These are phyloP conservation scores for Andrena flavipes DNA, from an alignment of 2,888 invertebrate species.

Conservation along the genomic window DNA sequence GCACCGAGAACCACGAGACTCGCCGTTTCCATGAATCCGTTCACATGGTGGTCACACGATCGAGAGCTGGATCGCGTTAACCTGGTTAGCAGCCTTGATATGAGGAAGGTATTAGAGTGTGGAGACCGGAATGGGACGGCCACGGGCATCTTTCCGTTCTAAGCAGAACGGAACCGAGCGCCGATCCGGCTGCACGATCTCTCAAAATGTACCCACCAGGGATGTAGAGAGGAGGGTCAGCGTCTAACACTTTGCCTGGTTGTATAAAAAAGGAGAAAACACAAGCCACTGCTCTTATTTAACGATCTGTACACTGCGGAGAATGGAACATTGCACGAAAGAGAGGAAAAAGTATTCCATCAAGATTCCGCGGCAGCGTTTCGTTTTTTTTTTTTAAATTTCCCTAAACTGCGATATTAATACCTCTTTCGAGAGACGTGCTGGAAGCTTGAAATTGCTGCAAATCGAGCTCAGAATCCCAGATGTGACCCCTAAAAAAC, in stretches of 20 bases:
- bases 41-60: conserved; percentile 81
- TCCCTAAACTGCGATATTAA: too few relatives aligned
- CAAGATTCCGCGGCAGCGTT: too few relatives aligned
- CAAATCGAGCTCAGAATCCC: too few relatives aligned
- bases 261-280: too few relatives aligned
- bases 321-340: too few relatives aligned
- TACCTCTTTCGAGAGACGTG: too few relatives aligned
- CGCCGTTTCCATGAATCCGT: conserved; percentile 59
- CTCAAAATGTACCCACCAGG: conserved; percentile 86
- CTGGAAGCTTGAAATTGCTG: too few relatives aligned
- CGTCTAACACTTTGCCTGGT: neutral
- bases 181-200: conserved; percentile 73
- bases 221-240: neutral
- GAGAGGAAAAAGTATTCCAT: too few relatives aligned
- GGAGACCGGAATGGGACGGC: conserved; percentile 80
- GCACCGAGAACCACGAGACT: neutral
- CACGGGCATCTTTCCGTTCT: conserved; percentile 77
- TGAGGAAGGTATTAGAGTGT: conserved; percentile 83
- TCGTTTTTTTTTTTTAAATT: too few relatives aligned
- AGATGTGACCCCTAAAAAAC: too few relatives aligned
- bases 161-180: conserved; percentile 84
- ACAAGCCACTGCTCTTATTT: too few relatives aligned
- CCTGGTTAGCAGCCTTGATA: conserved; percentile 82
- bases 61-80: conserved; percentile 79
- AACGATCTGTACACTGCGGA: too few relatives aligned